Evolutionary conservation across 2,113 vertebrate genomes (phyloP), one percentile per base, ranked within the genome.

Genomic region (Tragelaphus buxtoni): DNA sequence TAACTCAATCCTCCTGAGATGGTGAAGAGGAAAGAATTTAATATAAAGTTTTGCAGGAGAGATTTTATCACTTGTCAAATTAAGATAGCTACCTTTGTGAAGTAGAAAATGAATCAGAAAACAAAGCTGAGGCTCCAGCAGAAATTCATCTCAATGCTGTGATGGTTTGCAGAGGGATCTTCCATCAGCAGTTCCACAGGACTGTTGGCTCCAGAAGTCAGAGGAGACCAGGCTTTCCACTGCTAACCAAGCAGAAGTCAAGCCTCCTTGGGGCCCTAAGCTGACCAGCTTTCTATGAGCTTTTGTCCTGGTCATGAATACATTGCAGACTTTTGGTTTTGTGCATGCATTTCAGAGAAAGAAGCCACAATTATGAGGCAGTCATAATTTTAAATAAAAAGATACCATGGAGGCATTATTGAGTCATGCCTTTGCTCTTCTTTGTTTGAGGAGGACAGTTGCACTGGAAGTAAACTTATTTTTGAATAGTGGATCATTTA

Each of bases 31-130:
- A 74, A 95, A 97, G 56, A 95, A 93, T 82, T 96, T 98, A 97
- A 98, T 97, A 95, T 79, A 97, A 92, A 96, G 93, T 94, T 97
- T 96, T 96, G 58, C 47, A 49, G 94, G 85, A 94, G 86, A 97
- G 93, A 97, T 97, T 93, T 95, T 96, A 97, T 97, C 97, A 97
- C 95, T 91, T 98, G 95, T 97, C 96, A 98, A 96, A 98, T 98
- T 97, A 98, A 97, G 86, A 96, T 90, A 91, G 18, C 76, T 72
- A 56, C 83, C 55, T 96, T 86, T 95, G 65, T 95, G 84, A 61
- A 45, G 92, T 88, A 76, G 88, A 97, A 96, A 96, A 76, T 92
- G 83, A 91, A 96, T 82, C 86, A 49, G 74, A 79, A 91, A 97
- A 82, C 96, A 97, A 96, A 96, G 76, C 58, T 77, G 45, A 83